Percentiles rank a stretch among this genome's conserved stretches.
phyloP scores from a whole-genome alignment of 2,888 invertebrate genomes.

The Eurois occulta region DNA sequence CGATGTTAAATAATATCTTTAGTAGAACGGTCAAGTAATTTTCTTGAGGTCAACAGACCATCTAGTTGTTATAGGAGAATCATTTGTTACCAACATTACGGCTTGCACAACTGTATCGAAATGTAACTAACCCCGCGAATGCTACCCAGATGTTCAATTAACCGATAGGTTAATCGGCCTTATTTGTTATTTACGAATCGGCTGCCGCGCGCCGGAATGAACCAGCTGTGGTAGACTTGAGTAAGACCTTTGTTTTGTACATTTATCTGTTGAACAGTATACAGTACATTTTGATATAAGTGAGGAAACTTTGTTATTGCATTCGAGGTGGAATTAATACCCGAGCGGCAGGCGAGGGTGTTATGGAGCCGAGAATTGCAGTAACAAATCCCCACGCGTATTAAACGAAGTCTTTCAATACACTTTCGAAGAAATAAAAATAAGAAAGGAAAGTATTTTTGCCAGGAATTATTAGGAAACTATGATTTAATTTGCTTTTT shows the following conservation, averaged over 20 bases:
- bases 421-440: no score
- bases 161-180: conserved; percentile 38
- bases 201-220: neutral
- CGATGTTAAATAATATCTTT: no score
- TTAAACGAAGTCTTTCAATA: no score
- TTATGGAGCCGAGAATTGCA: no score
- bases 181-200: conserved; percentile 55
- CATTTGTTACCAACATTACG: conserved; percentile 32
- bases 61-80: neutral
- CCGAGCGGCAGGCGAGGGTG: no score
- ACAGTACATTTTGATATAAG: no score
- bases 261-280: neutral
- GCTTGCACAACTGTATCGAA: conserved; percentile 22
- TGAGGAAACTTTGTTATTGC: no score
- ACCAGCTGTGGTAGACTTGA: conserved; percentile 25
- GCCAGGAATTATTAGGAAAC: no score
- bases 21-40: conserved; percentile 3
- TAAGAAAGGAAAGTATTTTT: no score
- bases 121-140: conserved; percentile 31
- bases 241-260: conserved; percentile 13
- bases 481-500: no score
- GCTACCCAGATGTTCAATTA: conserved; percentile 54
- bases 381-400: no score
- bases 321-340: no score
- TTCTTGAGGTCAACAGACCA: neutral